Percentiles rank a stretch among this genome's conserved stretches.
Conservation (phyloP, 2,113 vertebrate species). For the Laticauda colubrina region DNA sequence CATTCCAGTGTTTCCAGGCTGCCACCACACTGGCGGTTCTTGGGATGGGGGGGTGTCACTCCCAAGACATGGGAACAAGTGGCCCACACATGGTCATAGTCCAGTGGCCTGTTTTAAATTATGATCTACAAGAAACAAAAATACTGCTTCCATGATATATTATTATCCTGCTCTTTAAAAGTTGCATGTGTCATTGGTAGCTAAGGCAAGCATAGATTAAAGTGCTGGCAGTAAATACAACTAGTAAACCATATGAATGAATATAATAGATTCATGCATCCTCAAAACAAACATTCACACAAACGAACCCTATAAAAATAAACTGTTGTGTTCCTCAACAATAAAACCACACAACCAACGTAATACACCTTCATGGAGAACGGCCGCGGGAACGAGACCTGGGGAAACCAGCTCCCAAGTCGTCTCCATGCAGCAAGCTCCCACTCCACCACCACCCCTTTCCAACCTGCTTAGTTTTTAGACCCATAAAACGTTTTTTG, state of each 20-base stretch:
- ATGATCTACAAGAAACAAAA: slow-evolving; percentile 42
- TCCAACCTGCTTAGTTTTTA: neutral
- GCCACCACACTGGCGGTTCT: neutral
- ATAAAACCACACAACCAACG: slow-evolving; percentile 39
- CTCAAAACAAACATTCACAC: slow-evolving; percentile 12
- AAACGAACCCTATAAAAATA: slow-evolving; percentile 1
- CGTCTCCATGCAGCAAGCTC: neutral
- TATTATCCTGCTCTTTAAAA: slow-evolving; percentile 55
- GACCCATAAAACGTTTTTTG: rapidly evolving
- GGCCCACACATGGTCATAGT: neutral
- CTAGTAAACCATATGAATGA: slow-evolving; percentile 56
- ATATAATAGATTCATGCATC: neutral
- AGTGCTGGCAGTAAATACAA: slow-evolving; percentile 70
- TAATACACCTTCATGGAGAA: neutral
- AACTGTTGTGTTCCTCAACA: slow-evolving; percentile 46
- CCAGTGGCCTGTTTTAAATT: slow-evolving; percentile 38
- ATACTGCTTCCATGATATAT: slow-evolving; percentile 64
- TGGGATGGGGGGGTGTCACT: neutral
- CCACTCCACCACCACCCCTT: neutral
- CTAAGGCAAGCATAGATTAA: slow-evolving; percentile 67
- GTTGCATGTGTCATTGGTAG: slow-evolving; percentile 46
- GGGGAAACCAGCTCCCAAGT: slow-evolving; percentile 38
- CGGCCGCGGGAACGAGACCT: neutral
- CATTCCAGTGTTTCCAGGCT: neutral
- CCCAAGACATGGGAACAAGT: no score